Base-by-base conservation (phyloP, 2,797 vertebrate genomes). In the Malurus splendens region DNA sequence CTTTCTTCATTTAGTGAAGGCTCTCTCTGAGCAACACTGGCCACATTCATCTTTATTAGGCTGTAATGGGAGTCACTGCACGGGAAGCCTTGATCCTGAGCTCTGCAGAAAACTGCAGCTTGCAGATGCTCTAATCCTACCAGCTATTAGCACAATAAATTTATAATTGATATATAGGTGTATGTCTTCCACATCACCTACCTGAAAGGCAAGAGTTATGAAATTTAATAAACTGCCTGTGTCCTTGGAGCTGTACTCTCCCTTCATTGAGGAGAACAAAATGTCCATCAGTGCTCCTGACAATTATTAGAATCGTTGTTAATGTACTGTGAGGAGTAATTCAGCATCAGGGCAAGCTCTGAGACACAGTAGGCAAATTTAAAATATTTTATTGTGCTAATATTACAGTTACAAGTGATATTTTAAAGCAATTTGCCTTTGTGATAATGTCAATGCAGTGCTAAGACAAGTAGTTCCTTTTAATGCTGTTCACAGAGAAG, bases 11-110 rank as follows among this genome's bases (percentile, higher is more conserved):
- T 96, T 96, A 93, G 86, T 81, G 95, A 95, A 94, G 62, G 13
- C 93, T 90, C 95, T 96, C 93, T 94, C 95, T 94, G 95, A 94
- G 93, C 96, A 95, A 95, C 95, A 93, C 94, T 96, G 95, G 95
- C 73, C 78, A 94, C 90, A 96, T 97, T 96, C 96, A 93, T 97
- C 96, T 95, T 96, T 96, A 96, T 97, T 96, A 96, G 72, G 91
- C 92, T 38, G 91, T 33, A 84, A 95, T 92, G 94, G 92, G 91
- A 93, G 72, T 84, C 89, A 47, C 86, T 95, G 90, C 76, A 25
- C 20, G 86, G 93, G 71, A 68, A 94, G 90, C 78, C 95, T 94
- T 95, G 93, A 92, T 96, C 89, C 87, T 12, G 50, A 42, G 71
- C 89, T 91, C 86, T 88, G 90, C 86, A 84, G 90, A 95, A 94